phyloP scores from a whole-genome alignment of 2,113 vertebrate genomes.

The Stigmatopora argus region DNA sequence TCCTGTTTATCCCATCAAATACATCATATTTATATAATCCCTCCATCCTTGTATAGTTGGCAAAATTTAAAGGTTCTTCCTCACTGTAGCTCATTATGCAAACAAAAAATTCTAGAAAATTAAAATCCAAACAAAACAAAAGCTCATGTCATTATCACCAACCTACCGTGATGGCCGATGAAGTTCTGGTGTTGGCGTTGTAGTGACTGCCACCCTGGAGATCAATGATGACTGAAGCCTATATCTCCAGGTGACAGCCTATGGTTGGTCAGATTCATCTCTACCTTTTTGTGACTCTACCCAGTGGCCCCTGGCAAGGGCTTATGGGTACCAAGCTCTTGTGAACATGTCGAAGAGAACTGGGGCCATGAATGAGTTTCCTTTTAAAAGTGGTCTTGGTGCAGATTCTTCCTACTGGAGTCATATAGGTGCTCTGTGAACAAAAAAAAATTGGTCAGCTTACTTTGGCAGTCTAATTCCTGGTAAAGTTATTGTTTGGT shows the following conservation, averaged over 20 bases:
- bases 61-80: neutral
- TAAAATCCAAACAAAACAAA: neutral
- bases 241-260: conserved; percentile 62
- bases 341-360: conserved; percentile 29
- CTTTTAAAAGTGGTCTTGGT: conserved; percentile 1
- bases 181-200: conserved; percentile 41
- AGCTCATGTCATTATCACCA: conserved; percentile 15
- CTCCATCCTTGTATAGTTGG: neutral
- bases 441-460: conserved; percentile 4
- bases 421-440: conserved; percentile 44
- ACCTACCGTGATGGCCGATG: conserved; percentile 58
- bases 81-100: conserved; percentile 11
- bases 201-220: conserved; percentile 55
- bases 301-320: conserved; percentile 55
- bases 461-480: neutral
- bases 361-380: neutral
- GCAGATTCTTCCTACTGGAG: conserved; percentile 17
- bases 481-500: no score
- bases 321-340: conserved; percentile 49
- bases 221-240: conserved; percentile 59
- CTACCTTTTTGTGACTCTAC: conserved; percentile 52
- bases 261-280: conserved; percentile 69
- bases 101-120: conserved; percentile 37
- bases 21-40: neutral
- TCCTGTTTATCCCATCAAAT: neutral